Base-by-base conservation (phyloP, 53 echinoderm and acorn worm genomes). In the Paelopatides confundens region DNA sequence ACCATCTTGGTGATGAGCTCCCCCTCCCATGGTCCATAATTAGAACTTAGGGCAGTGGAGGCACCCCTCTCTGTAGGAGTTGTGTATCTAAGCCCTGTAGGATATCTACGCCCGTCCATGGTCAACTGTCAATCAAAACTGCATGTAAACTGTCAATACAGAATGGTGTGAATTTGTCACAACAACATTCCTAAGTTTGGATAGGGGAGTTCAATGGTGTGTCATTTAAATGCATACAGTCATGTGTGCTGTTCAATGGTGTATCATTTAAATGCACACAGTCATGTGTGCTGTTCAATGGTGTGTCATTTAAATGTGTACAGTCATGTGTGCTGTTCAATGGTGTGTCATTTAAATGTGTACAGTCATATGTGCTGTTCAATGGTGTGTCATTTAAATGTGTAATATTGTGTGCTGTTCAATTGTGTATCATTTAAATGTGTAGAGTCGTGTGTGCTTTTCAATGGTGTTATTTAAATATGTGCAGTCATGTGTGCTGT, bases 11-110 rank as follows among this genome's bases (percentile, higher is more conserved):
- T 74, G 74, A 47, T 40, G 74, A 29, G 74, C n/a, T 74, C 46
- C 74, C 74, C 74, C 74, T 74, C 74, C 74, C 74, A 74, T 74
- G 74, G 74, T 74, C 74, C 46, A 28, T 74, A 74, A 74, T 74
- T 74, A 74, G 74, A 74, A 74, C 28, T 74, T 35, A 47, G 74
- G 74, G 47, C 43, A 39, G 74, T 24, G 74, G 74, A 74, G 74
- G 74, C 39, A 74, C 74, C 74, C 47, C 74, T 74, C 74, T 74
- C 74, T 23, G 74, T 74, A 74, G 74, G 74, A 43, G 74, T 74
- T 74, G 74, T 74, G 74, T 74, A 74, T 46, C 74, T 46, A 74
- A 74, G 74, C 74, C 74, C 74, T 28, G 74, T 39, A 28, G 74
- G 74, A 74, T 46, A 28, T 35, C 74, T 46, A 26, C 35, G 74